Base-by-base conservation (phyloP, 2,888 invertebrate genomes). In the Electrophaes corylata region DNA sequence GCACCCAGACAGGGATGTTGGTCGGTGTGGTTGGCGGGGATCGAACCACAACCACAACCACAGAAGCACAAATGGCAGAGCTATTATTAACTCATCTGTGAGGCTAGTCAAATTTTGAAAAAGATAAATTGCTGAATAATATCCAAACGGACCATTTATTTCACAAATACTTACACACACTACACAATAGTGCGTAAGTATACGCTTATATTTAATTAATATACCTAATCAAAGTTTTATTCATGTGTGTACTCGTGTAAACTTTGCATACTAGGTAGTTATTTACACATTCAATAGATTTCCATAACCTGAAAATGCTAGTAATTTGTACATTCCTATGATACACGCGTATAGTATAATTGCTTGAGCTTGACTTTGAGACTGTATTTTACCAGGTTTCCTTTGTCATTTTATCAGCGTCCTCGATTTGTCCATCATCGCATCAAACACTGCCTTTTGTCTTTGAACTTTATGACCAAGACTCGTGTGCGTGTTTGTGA, bases 351-450 rank as follows among this genome's bases (percentile, higher is more conserved):
- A 43, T 20, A 26, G 37, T 20, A 35, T 19, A 46, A 53, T 49
- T 44, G 39, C 31, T 40, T 49, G 39, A 53, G 18, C 39, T 53
- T 58, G 49, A 53, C 53, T 58, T 58, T 58, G 48, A 44, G 23
- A 41, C 39, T 12, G 26, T 23, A 45, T 19, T 44, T 33, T 37
- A 31, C 4, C 47, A 35, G 11, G 47, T 35, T 47, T 47, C 35
- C 46, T 37, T 57, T 57, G 55, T 55, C 48, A 14, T 43, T 23
- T 43, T 47, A 47, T 43, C 19, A 6, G 40, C 37, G 43, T 43
- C 43, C 41, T 48, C 33, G 54, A 54, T 40, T 48, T 23, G 12
- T 33, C 18, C 8, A 40, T 46, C 39, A 12, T 44, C 29, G 4
- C 39, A 16, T 23, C n/a, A 37, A 44, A 44, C 23, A 33, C 33